Evolutionary conservation across 1,140 invertebrate species (phyloP), one percentile per base, ranked within the genome.

Genomic region (Riptortus pedestris): DNA sequence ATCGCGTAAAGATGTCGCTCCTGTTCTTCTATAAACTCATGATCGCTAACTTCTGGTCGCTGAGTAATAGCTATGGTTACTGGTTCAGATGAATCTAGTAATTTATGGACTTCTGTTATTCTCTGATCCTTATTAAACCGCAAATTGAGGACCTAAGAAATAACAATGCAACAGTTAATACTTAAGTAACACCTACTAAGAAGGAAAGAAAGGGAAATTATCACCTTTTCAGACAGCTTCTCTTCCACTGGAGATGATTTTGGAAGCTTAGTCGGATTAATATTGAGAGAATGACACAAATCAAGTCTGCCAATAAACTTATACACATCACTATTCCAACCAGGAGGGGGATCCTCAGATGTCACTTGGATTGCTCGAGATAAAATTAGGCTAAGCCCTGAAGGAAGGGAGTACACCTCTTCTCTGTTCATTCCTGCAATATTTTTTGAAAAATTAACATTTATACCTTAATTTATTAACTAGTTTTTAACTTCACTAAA

Each of bases 11-110:
- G 74, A 77, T 92, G 86, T 71, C 88, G 85, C 75, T 98, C 93
- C 74, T 97, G 93, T 73, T 98, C 93, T 74, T 98, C 94, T 55
- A 96, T 92, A 72, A 96, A 97, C 72, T 97, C 93, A 75, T 97
- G 94, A 76, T 98, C 94, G 33, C 89, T 91, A 7, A 96, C 91
- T 65, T 95, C 93, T 0, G 92, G 90, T 67, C 90, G 80, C 74
- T 97, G 94, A 0, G 83, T 81, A 16, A 97, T 80, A 52, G 86
- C 83, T 57, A 98, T 90, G 33, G 81, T 81, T 1, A 94, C 90
- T 0, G 94, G 93, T 65, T 86, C 85, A 0, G 91, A 90, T 0
- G 93, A 96, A 72, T 91, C 87, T 0, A 98, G 76, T 62, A 96
- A 78, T 62, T 85, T 83, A 63, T 87, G 83, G 2, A 93, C 87